Percentiles rank a stretch among this genome's conserved stretches.
Evolutionary conservation across 2,888 invertebrate species (phyloP).

Genomic region (Frankliniella fusca): DNA sequence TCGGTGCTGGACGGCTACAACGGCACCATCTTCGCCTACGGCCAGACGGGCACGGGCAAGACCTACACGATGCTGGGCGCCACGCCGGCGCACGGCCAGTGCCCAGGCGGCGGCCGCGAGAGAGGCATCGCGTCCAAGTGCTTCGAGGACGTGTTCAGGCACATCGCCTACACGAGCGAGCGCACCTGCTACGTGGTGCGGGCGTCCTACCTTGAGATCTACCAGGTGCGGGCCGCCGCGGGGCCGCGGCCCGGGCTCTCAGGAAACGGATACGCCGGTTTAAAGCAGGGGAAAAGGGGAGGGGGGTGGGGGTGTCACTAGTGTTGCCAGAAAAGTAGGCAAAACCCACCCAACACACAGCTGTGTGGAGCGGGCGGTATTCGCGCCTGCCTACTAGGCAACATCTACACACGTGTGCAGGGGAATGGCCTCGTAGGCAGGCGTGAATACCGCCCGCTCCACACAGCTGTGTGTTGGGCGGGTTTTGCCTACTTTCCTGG

Average conservation of each 20-base stretch:
- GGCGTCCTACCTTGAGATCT: slow-evolving; percentile 94
- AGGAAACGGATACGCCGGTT: too few relatives aligned
- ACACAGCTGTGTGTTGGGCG: too few relatives aligned
- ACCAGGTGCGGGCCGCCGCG: slow-evolving; percentile 62
- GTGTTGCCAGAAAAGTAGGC: too few relatives aligned
- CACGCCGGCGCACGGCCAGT: background rate
- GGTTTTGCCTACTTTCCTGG: too few relatives aligned
- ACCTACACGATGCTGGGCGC: slow-evolving; percentile 71
- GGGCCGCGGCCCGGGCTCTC: background rate
- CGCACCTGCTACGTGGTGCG: slow-evolving; percentile 92
- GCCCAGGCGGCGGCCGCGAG: slow-evolving; percentile 8
- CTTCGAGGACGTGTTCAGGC: slow-evolving; percentile 93
- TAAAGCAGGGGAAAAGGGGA: too few relatives aligned
- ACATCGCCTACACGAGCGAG: slow-evolving; percentile 75
- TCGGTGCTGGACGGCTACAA: slow-evolving; percentile 96
- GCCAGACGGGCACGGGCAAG: slow-evolving; percentile 94
- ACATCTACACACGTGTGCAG: too few relatives aligned
- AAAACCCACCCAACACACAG: too few relatives aligned
- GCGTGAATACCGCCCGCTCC: too few relatives aligned
- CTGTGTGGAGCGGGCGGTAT: too few relatives aligned
- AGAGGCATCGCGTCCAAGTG: slow-evolving; percentile 82
- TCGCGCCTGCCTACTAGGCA: too few relatives aligned
- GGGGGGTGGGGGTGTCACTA: too few relatives aligned
- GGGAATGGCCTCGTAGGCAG: too few relatives aligned
- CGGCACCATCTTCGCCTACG: slow-evolving; percentile 99